Base-by-base conservation (phyloP, 2,113 vertebrate genomes). In the Eulemur macaco region DNA sequence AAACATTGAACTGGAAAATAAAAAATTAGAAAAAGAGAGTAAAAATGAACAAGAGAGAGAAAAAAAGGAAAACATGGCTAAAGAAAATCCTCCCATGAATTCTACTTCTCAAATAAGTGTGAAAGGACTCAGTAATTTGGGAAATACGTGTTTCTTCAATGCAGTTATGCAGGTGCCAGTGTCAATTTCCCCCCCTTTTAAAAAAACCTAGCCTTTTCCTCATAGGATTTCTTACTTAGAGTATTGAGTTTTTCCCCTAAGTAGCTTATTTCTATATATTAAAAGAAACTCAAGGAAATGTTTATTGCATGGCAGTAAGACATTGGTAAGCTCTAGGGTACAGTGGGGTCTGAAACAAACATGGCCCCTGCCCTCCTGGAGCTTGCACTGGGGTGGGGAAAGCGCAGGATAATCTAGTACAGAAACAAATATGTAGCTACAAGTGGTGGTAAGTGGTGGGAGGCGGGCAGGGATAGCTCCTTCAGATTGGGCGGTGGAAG, bases 81-180 rank as follows among this genome's bases (percentile, higher is more conserved):
- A 96, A 97, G 98, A 98, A 88, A 97, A 64, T 97, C 82, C 96
- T 60, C 58, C 96, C 74, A 96, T 95, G 89, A 97, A 97, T 94
- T 83, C 83, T 31, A 86, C 69, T 82, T 92, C 52, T 0, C 97
- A 98, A 23, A 93, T 99, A 80, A 97, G 98, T 21, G 99, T 99
- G 58, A 99, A 99, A 96, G 99, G 99, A 60, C 99, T 99, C 86
- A 99, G 99, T 98, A 99, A 99, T 97, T 98, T 99, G 98, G 99
- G 99, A 76, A 99, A 99, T 97, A 99, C 99, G 0, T 99, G 99
- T 94, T 99, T 99, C 98, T 99, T 99, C 95, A 99, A 99, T 87
- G 99, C 99, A 5, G 99, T 99, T 91, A 98, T 99, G 98, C 99
- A 99, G 99, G 99, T 99, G 97, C 80, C 81, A 84, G 4, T 76